A percentile compares a stretch with the other conserved stretches of the same genome.
These are phyloP conservation scores for Xylocopa sonorina DNA, from an alignment of 1,140 invertebrate species.

Conservation along the genomic window DNA sequence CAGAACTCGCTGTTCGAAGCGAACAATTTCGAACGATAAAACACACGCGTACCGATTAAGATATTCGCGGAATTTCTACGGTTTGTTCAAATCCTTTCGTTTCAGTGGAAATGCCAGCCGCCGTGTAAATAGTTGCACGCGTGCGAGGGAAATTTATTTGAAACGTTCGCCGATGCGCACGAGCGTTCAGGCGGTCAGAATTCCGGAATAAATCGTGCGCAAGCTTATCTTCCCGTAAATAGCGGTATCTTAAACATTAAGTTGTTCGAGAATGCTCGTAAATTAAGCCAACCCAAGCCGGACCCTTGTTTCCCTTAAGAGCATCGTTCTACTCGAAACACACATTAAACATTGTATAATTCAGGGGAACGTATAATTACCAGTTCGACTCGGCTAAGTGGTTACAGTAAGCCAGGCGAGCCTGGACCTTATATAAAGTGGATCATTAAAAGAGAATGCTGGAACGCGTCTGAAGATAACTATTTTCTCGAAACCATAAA, in stretches of 20 bases:
- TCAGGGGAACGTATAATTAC: constrained; percentile 17
- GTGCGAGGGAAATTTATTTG: background rate
- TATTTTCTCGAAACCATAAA: too few relatives aligned
- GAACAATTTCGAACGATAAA: too few relatives aligned
- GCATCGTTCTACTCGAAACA: constrained; percentile 15
- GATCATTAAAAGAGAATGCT: background rate
- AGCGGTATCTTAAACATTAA: constrained; percentile 6
- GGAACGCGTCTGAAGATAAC: background rate
- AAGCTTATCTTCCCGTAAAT: constrained; percentile 3
- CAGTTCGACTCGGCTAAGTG: background rate
- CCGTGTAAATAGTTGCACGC: background rate
- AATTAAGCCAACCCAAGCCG: constrained; percentile 10
- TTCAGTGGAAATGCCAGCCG: too few relatives aligned
- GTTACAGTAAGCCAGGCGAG: background rate
- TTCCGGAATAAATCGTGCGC: background rate
- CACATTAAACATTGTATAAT: constrained; percentile 36
- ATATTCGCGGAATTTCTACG: too few relatives aligned
- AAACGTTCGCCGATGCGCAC: background rate
- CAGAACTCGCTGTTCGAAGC: too few relatives aligned
- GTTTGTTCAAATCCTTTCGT: too few relatives aligned
- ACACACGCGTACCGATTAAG: too few relatives aligned
- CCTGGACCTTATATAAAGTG: too few relatives aligned
- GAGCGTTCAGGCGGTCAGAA: background rate
- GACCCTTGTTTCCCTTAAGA: constrained; percentile 17
- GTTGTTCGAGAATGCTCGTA: constrained; percentile 10